Conservation (phyloP, 2,797 vertebrate genomes). For the Xyrichtys novacula region DNA sequence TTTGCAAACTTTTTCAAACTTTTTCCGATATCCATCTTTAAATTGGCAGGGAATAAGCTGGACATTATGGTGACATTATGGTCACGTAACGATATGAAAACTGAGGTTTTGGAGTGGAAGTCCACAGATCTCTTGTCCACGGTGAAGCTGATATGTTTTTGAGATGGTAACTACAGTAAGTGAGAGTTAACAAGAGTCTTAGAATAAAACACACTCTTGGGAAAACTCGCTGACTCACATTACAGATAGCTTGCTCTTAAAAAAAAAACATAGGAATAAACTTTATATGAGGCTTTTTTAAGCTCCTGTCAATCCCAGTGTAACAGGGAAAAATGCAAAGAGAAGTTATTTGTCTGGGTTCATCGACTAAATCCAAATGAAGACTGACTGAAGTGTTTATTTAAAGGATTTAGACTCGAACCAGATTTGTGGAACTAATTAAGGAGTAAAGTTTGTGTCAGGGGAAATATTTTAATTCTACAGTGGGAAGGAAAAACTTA, state of each 20-base stretch:
- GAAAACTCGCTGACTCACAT: conserved; percentile 11
- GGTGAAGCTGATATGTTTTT: too few species aligned
- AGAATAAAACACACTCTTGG: not conserved
- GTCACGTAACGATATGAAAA: too few species aligned
- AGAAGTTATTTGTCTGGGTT: conserved; percentile 56
- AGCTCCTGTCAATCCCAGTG: conserved; percentile 30
- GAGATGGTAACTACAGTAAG: too few species aligned
- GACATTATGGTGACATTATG: too few species aligned
- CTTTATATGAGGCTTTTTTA: not conserved
- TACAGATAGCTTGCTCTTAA: not conserved
- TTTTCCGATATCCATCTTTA: too few species aligned
- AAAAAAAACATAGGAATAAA: conserved; percentile 2
- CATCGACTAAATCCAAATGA: conserved; percentile 58
- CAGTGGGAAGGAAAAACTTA: not conserved
- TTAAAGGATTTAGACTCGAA: conserved; percentile 36
- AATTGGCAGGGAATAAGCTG: too few species aligned
- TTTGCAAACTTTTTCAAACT: too few species aligned
- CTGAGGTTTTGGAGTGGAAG: too few species aligned
- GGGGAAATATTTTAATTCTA: conserved; percentile 5
- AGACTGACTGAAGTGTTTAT: conserved; percentile 22
- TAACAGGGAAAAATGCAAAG: conserved; percentile 13
- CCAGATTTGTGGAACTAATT: conserved; percentile 52
- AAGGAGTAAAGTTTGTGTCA: conserved; percentile 27
- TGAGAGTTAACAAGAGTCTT: too few species aligned
- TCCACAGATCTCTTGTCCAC: too few species aligned